These are phyloP conservation scores for Nannoperca obscura DNA, from an alignment of 2,797 vertebrate genomes.

Conservation along the genomic window DNA sequence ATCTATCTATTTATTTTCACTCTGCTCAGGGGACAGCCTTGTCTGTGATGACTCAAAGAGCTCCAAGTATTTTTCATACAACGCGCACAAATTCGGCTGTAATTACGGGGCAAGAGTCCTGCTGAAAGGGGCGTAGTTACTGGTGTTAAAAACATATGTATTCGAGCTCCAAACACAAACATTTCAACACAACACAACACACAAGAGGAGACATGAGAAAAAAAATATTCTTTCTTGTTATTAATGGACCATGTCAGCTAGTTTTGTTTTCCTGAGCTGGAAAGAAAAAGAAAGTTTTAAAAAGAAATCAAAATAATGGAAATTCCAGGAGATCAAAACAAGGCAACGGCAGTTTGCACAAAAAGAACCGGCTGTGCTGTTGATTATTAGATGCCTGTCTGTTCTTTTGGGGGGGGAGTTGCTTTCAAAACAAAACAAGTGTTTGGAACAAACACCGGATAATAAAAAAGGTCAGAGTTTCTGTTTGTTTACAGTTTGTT, in stretches of 20 bases:
- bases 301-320: slow-evolving; percentile 68
- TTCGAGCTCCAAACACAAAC: slow-evolving; percentile 49
- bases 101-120: slow-evolving; percentile 69
- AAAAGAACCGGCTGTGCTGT: slow-evolving; percentile 63
- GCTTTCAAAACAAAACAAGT: slow-evolving; percentile 84
- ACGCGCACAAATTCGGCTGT: slow-evolving; percentile 43
- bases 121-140: slow-evolving; percentile 51
- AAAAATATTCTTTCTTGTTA: slow-evolving; percentile 53
- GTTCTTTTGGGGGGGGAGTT: slow-evolving; percentile 47
- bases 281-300: slow-evolving; percentile 41
- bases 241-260: slow-evolving; percentile 66
- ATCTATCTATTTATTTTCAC: slow-evolving; percentile 70
- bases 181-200: slow-evolving; percentile 47
- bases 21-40: slow-evolving; percentile 52
- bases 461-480: slow-evolving; percentile 85
- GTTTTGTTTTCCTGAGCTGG: slow-evolving; percentile 23
- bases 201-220: slow-evolving; percentile 51
- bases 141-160: slow-evolving; percentile 38
- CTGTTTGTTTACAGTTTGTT: slow-evolving; percentile 85
- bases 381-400: slow-evolving; percentile 73
- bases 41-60: slow-evolving; percentile 47
- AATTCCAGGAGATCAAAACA: slow-evolving; percentile 74
- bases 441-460: slow-evolving; percentile 86
- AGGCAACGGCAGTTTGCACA: slow-evolving; percentile 48
- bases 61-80: slow-evolving; percentile 56